A percentile compares a stretch with the other conserved stretches of the same genome.
These are phyloP conservation scores for Odontomachus brunneus DNA, from an alignment of 1,140 invertebrate genomes.

Conservation along the genomic window DNA sequence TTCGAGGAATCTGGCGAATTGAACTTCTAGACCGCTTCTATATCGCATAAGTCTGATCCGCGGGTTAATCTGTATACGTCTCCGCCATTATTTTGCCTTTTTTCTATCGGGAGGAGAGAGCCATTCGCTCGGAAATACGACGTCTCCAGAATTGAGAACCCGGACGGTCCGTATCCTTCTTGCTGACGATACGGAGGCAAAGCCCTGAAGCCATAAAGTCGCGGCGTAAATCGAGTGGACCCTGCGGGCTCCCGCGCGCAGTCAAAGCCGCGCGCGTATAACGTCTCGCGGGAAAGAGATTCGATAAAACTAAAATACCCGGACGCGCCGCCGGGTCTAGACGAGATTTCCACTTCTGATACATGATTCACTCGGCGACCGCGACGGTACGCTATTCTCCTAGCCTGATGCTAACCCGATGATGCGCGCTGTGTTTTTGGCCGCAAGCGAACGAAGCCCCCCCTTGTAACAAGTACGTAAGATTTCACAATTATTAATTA, in stretches of 20 bases:
- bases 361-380: conserved; percentile 18
- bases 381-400: conserved; percentile 5
- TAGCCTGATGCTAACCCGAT: conserved; percentile 4
- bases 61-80: neutral
- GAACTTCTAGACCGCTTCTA: neutral
- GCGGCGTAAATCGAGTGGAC: conserved; percentile 66
- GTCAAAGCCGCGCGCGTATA: conserved; percentile 32
- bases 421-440: too few species aligned
- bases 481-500: too few species aligned
- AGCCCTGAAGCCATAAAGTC: conserved; percentile 62
- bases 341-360: conserved; percentile 42
- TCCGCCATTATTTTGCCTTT: neutral
- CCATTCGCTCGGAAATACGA: neutral
- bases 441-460: too few species aligned
- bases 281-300: conserved; percentile 51
- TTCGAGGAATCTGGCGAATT: neutral
- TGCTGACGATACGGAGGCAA: conserved; percentile 40
- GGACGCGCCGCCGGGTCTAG: conserved; percentile 45
- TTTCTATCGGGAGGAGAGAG: too few species aligned
- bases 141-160: conserved; percentile 37
- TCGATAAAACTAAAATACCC: conserved; percentile 60
- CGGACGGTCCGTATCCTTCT: conserved; percentile 32
- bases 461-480: too few species aligned
- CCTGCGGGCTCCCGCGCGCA: conserved; percentile 44
- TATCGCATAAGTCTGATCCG: neutral